Base-by-base conservation (phyloP, 1,140 invertebrate genomes). In the Leptinotarsa lineolata region DNA sequence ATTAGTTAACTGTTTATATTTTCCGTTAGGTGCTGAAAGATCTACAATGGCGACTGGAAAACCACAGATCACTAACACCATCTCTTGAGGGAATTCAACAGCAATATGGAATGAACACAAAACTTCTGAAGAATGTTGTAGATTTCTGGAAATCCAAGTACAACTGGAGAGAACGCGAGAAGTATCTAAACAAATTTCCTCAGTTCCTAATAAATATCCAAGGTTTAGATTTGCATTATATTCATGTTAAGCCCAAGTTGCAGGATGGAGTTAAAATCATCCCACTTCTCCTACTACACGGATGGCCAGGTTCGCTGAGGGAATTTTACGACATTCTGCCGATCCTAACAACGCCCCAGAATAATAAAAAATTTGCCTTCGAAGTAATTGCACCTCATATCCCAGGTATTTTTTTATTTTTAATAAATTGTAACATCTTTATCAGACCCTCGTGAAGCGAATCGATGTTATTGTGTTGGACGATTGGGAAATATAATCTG, bases 261-360 rank as follows among this genome's bases (percentile, higher is more conserved):
- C 24, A 85, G 3, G 59, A 67, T 15, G 72, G 67, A 8, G 2
- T 70, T 15, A 77, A 75, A 64, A 75, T 80, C 5, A 13, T 82
- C n/a, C 93, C 94, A 0, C 67, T 96, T 18, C 79, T 97, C 1
- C 44, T 97, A 1, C 78, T 95, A 4, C 95, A 97, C 80, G 96
- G 96, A 20, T 98, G 96, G 96, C 95, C 96, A 2, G 95, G 95
- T 22, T 94, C 93, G 0, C 87, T 97, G 2, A 87, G 92, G 12
- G 95, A 97, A 84, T 97, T 96, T 82, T 93, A 94, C 76, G 92
- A 94, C 78, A 87, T 95, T 3, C 91, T 95, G 72, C 93, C 93
- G 0, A 60, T 92, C 30, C 79, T 96, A 13, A 92, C 89, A 0
- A 72, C 45, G 30, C 60, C 70, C 5, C 70, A 45, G 39, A 60